phyloP scores from a whole-genome alignment of 2,888 invertebrate genomes.

The Lasioglossum figueresi region DNA sequence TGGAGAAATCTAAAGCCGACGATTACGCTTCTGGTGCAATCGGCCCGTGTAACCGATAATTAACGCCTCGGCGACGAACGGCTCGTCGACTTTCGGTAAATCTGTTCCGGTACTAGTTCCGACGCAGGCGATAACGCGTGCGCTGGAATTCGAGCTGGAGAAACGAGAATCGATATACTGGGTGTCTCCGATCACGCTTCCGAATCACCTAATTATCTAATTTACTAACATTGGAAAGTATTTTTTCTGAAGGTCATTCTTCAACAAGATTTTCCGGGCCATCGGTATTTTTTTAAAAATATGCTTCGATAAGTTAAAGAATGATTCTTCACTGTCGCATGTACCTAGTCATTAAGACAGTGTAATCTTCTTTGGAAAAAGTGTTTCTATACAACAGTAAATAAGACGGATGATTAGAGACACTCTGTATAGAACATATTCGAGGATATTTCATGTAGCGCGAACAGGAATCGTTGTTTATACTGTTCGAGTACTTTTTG shows the following conservation, averaged over 20 bases:
- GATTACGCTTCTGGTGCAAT: constrained; percentile 39
- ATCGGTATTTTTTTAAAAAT: too few species aligned
- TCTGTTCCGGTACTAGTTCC: constrained; percentile 5
- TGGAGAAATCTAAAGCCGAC: constrained; percentile 40
- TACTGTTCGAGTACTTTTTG: not conserved
- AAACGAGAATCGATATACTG: not conserved
- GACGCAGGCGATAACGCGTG: not conserved
- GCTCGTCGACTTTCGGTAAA: not conserved
- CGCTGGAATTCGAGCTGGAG: not conserved
- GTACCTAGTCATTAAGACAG: not conserved
- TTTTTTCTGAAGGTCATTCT: not conserved
- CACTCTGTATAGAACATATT: not conserved
- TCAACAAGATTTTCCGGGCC: not conserved
- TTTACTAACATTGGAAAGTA: not conserved
- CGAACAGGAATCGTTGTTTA: not conserved
- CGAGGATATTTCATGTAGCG: not conserved
- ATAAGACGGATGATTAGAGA: not conserved
- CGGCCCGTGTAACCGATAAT: constrained; percentile 18
- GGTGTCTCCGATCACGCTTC: not conserved
- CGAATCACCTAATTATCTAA: not conserved
- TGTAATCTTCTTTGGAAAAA: not conserved
- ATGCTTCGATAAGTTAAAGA: not conserved
- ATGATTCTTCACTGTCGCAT: not conserved
- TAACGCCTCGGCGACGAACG: not conserved
- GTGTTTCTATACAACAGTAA: not conserved